Evolutionary conservation across 2,888 invertebrate species (phyloP).

Genomic region (Lymantria monacha): DNA sequence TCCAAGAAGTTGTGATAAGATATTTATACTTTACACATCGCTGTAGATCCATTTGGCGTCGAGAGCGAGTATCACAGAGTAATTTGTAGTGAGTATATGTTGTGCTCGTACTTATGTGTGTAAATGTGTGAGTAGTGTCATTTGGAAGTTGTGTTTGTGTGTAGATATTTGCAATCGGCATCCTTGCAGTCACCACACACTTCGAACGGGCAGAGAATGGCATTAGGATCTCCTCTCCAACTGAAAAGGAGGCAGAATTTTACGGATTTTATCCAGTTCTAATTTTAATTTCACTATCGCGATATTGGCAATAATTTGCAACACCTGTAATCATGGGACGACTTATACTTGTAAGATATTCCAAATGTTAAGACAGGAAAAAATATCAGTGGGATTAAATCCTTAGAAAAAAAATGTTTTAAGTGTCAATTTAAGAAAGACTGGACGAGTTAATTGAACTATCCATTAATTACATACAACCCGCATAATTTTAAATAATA

Average conservation of each 20-base stretch:
- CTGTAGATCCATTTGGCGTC: constrained; percentile 54
- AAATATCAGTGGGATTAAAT: no score
- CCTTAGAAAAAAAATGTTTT: no score
- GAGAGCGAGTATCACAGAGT: constrained; percentile 11
- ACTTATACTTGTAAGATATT: no score
- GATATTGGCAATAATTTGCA: no score
- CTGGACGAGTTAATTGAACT: no score
- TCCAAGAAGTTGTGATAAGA: constrained; percentile 25
- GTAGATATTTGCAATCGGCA: constrained; percentile 74
- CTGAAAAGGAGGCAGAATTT: constrained; percentile 53
- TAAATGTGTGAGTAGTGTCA: constrained; percentile 48
- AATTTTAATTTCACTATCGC: background rate
- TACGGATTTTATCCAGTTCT: background rate
- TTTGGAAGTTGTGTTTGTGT: constrained; percentile 57
- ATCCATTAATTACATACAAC: no score
- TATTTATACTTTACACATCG: constrained; percentile 73
- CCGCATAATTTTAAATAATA: no score
- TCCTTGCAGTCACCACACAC: constrained; percentile 78
- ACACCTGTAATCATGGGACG: no score
- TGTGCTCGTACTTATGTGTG: constrained; percentile 37
- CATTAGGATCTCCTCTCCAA: constrained; percentile 74
- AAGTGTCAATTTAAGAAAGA: no score
- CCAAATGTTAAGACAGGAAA: no score
- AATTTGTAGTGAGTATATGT: constrained; percentile 24
- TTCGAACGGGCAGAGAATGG: constrained; percentile 76